A percentile compares a stretch with the other conserved stretches of the same genome.
phyloP scores from a whole-genome alignment of 1,140 invertebrate genomes.

The Anadara kagoshimensis region DNA sequence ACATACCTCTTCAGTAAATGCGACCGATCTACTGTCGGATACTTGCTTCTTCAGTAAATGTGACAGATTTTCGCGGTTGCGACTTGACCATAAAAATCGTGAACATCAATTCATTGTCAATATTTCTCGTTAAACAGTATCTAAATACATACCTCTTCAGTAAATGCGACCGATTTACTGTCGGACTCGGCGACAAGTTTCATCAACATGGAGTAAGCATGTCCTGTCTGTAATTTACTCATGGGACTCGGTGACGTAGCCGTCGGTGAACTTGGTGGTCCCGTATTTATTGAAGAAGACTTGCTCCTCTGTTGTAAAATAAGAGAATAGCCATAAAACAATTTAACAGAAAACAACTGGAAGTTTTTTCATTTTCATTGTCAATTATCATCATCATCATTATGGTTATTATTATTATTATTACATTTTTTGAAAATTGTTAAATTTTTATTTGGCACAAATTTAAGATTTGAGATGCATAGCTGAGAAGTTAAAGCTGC shows the following conservation, averaged over 20 bases:
- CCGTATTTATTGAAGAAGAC: conserved; percentile 29
- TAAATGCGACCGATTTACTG: conserved; percentile 93
- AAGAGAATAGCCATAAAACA: background rate
- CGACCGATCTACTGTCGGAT: too few relatives aligned
- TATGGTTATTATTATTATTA: too few relatives aligned
- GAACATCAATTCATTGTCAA: too few relatives aligned
- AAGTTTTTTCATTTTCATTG: too few relatives aligned
- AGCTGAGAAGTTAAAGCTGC: too few relatives aligned
- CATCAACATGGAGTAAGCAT: conserved; percentile 89
- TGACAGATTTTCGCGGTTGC: too few relatives aligned
- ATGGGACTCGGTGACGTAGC: conserved; percentile 54
- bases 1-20: conserved; percentile 82
- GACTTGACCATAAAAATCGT: too few relatives aligned
- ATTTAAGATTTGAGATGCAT: too few relatives aligned
- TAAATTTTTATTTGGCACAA: background rate
- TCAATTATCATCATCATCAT: too few relatives aligned
- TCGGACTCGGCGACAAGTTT: conserved; percentile 96
- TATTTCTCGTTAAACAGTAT: too few relatives aligned
- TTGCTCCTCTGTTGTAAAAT: conserved; percentile 30
- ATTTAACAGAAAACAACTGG: background rate
- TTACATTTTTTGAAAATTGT: background rate
- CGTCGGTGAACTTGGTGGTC: conserved; percentile 46
- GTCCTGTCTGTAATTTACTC: conserved; percentile 78
- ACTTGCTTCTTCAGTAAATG: too few relatives aligned
- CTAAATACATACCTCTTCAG: conserved; percentile 73